Conservation (phyloP, 2,888 invertebrate species). For the Deilephila elpenor region DNA sequence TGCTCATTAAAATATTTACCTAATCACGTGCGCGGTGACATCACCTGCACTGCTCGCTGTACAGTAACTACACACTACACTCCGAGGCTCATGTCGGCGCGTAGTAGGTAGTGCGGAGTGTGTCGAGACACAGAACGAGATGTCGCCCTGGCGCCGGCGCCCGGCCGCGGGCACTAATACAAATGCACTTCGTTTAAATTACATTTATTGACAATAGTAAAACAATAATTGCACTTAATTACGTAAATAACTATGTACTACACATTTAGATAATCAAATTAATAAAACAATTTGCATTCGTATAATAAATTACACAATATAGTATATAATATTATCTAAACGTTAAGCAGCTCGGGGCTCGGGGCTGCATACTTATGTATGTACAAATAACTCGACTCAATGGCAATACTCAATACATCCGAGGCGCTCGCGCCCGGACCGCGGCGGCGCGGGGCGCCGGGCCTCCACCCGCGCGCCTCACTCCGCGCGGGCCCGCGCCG, state of each 20-base stretch:
- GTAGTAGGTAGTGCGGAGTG: not conserved
- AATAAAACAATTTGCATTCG: constrained; percentile 63
- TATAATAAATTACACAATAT: constrained; percentile 63
- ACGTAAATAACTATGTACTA: constrained; percentile 67
- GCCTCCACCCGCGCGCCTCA: constrained; percentile 37
- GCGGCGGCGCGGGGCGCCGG: constrained; percentile 34
- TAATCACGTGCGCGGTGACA: constrained; percentile 19
- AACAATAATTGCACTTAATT: constrained; percentile 75
- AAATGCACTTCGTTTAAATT: constrained; percentile 41
- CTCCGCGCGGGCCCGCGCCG: constrained; percentile 38
- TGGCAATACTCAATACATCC: constrained; percentile 69
- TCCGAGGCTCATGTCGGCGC: not conserved
- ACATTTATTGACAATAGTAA: constrained; percentile 71
- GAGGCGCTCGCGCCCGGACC: constrained; percentile 36
- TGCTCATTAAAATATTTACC: constrained; percentile 14
- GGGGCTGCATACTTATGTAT: constrained; percentile 41
- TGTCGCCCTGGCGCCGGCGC: not conserved
- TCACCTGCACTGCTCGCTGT: not conserved
- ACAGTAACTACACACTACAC: not conserved
- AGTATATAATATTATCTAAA: constrained; percentile 50
- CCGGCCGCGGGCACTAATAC: not conserved
- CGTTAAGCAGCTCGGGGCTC: constrained; percentile 48
- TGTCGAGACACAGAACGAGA: too few relatives aligned
- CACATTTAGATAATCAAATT: constrained; percentile 75
- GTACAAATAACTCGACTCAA: constrained; percentile 58